Conservation (phyloP, 2,113 vertebrate genomes). For the Psittacula cyanocephala region DNA sequence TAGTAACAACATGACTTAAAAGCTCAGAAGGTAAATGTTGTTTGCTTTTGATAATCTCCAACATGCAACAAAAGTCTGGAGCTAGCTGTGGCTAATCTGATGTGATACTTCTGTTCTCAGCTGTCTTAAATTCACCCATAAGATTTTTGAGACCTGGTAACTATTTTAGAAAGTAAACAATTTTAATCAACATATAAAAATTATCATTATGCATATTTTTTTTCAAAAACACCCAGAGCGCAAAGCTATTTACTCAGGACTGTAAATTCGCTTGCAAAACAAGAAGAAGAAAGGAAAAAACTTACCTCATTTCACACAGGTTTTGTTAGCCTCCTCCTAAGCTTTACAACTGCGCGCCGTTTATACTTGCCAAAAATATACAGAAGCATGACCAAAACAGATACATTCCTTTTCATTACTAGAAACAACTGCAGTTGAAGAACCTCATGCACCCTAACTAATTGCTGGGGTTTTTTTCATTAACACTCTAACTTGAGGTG, state of each 20-base stretch:
- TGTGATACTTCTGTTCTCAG: background rate
- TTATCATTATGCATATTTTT: background rate
- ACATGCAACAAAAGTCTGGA: background rate
- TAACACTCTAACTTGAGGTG: background rate
- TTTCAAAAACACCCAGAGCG: fast-evolving
- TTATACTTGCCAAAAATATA: background rate
- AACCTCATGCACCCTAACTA: background rate
- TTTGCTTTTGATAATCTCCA: slow-evolving; percentile 27
- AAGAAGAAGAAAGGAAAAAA: background rate
- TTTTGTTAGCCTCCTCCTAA: background rate
- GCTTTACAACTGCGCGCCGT: background rate
- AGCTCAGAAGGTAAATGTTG: slow-evolving; percentile 49
- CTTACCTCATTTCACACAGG: slow-evolving; percentile 4
- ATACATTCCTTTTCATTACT: background rate
- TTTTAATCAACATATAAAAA: background rate
- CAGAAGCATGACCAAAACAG: background rate
- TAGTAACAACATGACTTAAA: slow-evolving; percentile 12
- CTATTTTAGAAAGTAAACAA: background rate
- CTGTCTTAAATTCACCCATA: background rate
- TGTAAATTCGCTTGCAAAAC: background rate
- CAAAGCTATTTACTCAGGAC: background rate
- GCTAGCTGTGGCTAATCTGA: background rate
- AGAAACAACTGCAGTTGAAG: background rate
- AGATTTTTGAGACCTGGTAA: background rate
- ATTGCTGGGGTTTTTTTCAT: background rate